These are phyloP conservation scores for Gymnocheta viridis DNA, from an alignment of 2,888 invertebrate species.

Conservation along the genomic window DNA sequence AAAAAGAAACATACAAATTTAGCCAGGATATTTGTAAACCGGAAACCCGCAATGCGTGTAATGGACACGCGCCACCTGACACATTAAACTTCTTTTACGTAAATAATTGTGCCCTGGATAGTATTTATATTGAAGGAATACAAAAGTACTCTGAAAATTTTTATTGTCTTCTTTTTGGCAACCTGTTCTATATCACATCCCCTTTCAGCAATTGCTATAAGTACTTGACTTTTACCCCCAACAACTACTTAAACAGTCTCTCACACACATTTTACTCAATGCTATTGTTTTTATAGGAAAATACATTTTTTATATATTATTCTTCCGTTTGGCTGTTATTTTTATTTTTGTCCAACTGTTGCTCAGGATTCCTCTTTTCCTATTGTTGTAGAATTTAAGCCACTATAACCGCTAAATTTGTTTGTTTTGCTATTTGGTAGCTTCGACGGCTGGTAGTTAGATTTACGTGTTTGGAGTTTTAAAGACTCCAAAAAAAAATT, in stretches of 20 bases:
- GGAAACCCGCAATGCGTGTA: slow-evolving; percentile 61
- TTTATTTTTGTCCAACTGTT: slow-evolving; percentile 52
- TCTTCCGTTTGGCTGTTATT: neutral
- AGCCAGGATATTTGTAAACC: neutral
- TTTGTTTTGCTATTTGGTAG: slow-evolving; percentile 29
- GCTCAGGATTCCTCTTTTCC: slow-evolving; percentile 10
- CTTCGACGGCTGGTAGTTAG: slow-evolving; percentile 39
- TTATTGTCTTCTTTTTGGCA: slow-evolving; percentile 14
- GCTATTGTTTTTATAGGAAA: slow-evolving; percentile 51
- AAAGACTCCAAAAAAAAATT: slow-evolving; percentile 51
- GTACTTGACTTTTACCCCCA: neutral
- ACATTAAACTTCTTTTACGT: slow-evolving; percentile 43
- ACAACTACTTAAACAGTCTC: slow-evolving; percentile 12
- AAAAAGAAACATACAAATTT: too few species aligned
- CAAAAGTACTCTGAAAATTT: slow-evolving; percentile 5
- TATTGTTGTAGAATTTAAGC: slow-evolving; percentile 12
- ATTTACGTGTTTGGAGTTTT: slow-evolving; percentile 68
- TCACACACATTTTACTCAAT: neutral
- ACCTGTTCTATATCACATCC: neutral
- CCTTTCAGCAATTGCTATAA: neutral
- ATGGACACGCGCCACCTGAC: slow-evolving; percentile 66
- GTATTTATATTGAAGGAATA: neutral
- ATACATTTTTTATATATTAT: slow-evolving; percentile 47
- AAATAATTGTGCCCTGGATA: neutral
- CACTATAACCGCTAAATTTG: slow-evolving; percentile 49